Evolutionary conservation across 2,888 invertebrate genomes (phyloP), one percentile per base, ranked within the genome.

Genomic region (Iphiclides podalirius): DNA sequence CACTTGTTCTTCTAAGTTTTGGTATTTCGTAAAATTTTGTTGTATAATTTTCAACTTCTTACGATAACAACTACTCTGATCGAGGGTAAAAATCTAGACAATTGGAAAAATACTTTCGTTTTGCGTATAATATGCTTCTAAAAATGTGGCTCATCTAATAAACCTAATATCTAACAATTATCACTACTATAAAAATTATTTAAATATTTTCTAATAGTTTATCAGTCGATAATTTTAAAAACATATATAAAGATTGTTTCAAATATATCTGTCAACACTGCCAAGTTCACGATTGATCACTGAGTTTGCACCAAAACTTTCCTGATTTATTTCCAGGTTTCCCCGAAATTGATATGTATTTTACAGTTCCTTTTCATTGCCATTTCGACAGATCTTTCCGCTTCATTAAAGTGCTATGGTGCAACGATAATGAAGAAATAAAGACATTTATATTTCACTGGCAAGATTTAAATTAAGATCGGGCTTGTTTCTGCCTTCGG

Each of bases 381-480:
- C 40, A 15, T 23, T 35, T n/a, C n/a, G n/a, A n/a, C n/a, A n/a
- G n/a, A n/a, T n/a, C n/a, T n/a, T n/a, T n/a, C n/a, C n/a, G n/a
- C n/a, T n/a, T n/a, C n/a, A n/a, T n/a, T n/a, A n/a, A n/a, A n/a
- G n/a, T n/a, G n/a, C n/a, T n/a, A n/a, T n/a, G n/a, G n/a, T n/a
- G n/a, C n/a, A n/a, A n/a, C n/a, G n/a, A n/a, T n/a, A n/a, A n/a
- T n/a, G n/a, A n/a, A n/a, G n/a, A n/a, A n/a, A n/a, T n/a, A n/a
- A n/a, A n/a, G n/a, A n/a, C n/a, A n/a, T n/a, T n/a, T n/a, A n/a
- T n/a, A n/a, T n/a, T n/a, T n/a, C 31, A n/a, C 7, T 9, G 11
- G 0, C 11, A 4, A 40, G 47, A 40, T 47, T 40, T 17, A 17
- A 17, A 33, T 36, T 33, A 14, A 42, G 31, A 48, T 37, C 0